Evolutionary conservation across 2,888 invertebrate species (phyloP).

Genomic region (Xylota segnis): DNA sequence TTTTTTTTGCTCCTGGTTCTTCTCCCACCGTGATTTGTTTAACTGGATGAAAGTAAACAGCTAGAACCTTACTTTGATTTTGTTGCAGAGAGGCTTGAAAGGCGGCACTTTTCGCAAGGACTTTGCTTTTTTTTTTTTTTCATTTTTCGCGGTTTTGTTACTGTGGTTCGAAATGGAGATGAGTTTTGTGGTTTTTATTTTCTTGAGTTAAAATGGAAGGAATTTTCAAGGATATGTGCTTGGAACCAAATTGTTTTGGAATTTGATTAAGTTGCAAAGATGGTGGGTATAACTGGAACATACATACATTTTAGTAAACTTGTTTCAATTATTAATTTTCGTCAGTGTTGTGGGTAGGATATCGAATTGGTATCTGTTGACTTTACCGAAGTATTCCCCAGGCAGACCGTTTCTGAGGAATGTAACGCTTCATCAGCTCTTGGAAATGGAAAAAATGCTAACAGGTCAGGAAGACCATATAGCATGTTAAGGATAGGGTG

Average conservation of each 20-base stretch:
- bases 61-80: slow-evolving; percentile 24
- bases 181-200: slow-evolving; percentile 3
- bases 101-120: background rate
- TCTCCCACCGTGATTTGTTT: slow-evolving; percentile 31
- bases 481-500: too few species aligned
- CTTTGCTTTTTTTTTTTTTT: background rate
- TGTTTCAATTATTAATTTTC: too few species aligned
- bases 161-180: slow-evolving; percentile 15
- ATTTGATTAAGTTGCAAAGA: slow-evolving; percentile 5
- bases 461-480: too few species aligned
- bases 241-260: background rate
- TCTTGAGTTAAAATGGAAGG: background rate
- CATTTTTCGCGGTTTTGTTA: background rate
- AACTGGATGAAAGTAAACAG: slow-evolving; percentile 38
- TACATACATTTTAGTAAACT: too few species aligned
- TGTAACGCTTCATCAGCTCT: too few species aligned
- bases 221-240: background rate
- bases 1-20: background rate
- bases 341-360: too few species aligned
- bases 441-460: too few species aligned
- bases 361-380: too few species aligned
- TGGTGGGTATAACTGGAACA: background rate
- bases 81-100: background rate
- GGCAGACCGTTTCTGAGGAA: too few species aligned
- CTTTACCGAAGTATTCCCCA: too few species aligned